These are phyloP conservation scores for Ectemnius lituratus DNA, from an alignment of 2,888 invertebrate species.

Conservation along the genomic window DNA sequence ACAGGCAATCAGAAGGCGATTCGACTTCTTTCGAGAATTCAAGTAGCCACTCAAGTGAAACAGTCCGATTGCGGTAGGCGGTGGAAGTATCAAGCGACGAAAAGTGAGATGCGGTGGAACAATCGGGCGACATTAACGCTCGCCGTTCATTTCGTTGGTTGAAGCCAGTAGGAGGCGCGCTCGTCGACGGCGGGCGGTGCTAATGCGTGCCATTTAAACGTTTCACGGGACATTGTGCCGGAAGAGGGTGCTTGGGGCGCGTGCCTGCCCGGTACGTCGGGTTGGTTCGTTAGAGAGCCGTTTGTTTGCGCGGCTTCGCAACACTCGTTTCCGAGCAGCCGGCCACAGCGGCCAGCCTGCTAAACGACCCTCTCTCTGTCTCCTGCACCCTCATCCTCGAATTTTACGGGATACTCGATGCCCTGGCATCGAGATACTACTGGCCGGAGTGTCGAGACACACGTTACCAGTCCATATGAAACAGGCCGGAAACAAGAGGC, in stretches of 20 bases:
- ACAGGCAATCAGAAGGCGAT: too few species aligned
- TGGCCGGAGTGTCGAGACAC: background rate
- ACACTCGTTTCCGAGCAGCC: slow-evolving; percentile 41
- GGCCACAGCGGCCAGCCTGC: slow-evolving; percentile 10
- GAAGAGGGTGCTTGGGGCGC: slow-evolving; percentile 53
- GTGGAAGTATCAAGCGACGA: too few species aligned
- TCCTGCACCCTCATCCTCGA: slow-evolving; percentile 12
- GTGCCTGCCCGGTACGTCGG: slow-evolving; percentile 41
- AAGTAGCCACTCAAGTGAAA: background rate
- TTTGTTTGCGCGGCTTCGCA: slow-evolving; percentile 68
- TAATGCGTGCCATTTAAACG: slow-evolving; percentile 73
- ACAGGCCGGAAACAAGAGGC: background rate
- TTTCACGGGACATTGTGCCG: slow-evolving; percentile 63
- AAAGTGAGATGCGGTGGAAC: slow-evolving; percentile 12
- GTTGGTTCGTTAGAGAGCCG: slow-evolving; percentile 71
- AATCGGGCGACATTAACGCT: slow-evolving; percentile 34
- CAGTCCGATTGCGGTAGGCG: background rate
- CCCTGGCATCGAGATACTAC: background rate
- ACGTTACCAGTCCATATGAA: background rate
- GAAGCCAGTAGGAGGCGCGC: slow-evolving; percentile 36
- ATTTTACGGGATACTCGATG: slow-evolving; percentile 19
- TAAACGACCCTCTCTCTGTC: background rate
- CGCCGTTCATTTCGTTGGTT: slow-evolving; percentile 41
- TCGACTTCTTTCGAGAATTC: too few species aligned
- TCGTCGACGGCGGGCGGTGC: slow-evolving; percentile 44